Conservation (phyloP, 2,888 invertebrate genomes). For the Diabrotica balteata region DNA sequence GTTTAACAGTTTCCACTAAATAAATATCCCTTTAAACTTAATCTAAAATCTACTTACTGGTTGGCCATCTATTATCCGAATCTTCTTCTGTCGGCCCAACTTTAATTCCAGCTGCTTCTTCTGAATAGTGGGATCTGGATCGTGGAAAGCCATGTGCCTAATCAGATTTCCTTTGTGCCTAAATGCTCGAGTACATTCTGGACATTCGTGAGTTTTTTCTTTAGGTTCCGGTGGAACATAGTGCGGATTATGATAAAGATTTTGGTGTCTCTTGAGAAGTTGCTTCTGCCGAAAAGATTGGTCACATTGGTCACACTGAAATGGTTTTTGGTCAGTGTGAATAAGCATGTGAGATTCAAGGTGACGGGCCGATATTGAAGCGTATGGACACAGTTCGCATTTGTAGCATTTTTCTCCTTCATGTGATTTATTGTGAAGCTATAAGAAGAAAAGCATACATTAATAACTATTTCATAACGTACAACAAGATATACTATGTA, state of each 20-base stretch:
- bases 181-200: slow-evolving; percentile 77
- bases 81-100: slow-evolving; percentile 78
- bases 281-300: slow-evolving; percentile 91
- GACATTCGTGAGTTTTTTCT: slow-evolving; percentile 90
- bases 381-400: slow-evolving; percentile 93
- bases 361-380: slow-evolving; percentile 90
- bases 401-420: slow-evolving; percentile 97
- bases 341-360: slow-evolving; percentile 94
- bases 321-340: slow-evolving; percentile 95
- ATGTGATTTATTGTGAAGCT: slow-evolving; percentile 82
- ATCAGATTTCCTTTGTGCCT: slow-evolving; percentile 73
- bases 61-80: slow-evolving; percentile 70
- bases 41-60: slow-evolving; percentile 48
- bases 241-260: slow-evolving; percentile 89
- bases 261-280: slow-evolving; percentile 86
- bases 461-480: neutral
- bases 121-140: slow-evolving; percentile 80
- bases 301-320: slow-evolving; percentile 85
- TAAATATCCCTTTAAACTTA: too few relatives aligned
- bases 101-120: slow-evolving; percentile 79
- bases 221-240: slow-evolving; percentile 88
- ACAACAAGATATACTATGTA: too few relatives aligned
- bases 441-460: slow-evolving; percentile 3
- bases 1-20: too few relatives aligned
- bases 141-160: slow-evolving; percentile 89